Evolutionary conservation across 2,797 vertebrate species (phyloP), one percentile per base, ranked within the genome.

Genomic region (Phylloscopus collybita): DNA sequence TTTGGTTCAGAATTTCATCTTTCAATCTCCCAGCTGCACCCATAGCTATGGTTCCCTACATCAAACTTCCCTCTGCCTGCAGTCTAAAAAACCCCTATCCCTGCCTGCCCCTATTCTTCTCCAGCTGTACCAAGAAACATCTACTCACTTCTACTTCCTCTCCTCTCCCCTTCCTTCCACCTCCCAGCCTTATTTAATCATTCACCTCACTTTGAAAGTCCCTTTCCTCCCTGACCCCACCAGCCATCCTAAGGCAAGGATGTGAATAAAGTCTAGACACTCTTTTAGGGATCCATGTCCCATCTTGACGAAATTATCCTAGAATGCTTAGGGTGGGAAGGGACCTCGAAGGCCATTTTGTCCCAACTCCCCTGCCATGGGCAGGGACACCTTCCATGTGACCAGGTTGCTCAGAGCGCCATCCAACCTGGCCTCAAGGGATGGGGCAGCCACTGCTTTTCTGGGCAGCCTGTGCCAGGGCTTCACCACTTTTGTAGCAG

Each of bases 221-320:
- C 21, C 16, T 78, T 78, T 61, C 47, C 45, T 66, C 50, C 51
- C 40, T 65, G 32, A 73, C 45, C 42, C 49, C 32, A 34, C 66
- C 59, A 79, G 36, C n/a, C 54, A 76, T 3, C 30, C 27, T 49
- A 26, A 49, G 50, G 34, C 10, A 5, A 80, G 45, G 50, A 50
- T 13, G 14, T 4, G 3, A 20, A 20, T 12, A 60, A 0, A 5
- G 30, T 38, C 44, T n/a, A 57, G 59, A 86, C 0, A 4, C 9
- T 49, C 13, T 32, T 64, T 62, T 19, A 82, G 67, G 5, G 27
- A 54, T n/a, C 32, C 11, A 16, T 9, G 15, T 30, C 62, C 65
- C 47, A 17, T 32, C 74, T 61, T n/a, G 29, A 53, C 38, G 72
- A 93, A 94, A 74, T 71, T 64, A 42, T 21, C 22, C 34, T 21